phyloP scores from a whole-genome alignment of 2,113 vertebrate species.

The Sylvia atricapilla region DNA sequence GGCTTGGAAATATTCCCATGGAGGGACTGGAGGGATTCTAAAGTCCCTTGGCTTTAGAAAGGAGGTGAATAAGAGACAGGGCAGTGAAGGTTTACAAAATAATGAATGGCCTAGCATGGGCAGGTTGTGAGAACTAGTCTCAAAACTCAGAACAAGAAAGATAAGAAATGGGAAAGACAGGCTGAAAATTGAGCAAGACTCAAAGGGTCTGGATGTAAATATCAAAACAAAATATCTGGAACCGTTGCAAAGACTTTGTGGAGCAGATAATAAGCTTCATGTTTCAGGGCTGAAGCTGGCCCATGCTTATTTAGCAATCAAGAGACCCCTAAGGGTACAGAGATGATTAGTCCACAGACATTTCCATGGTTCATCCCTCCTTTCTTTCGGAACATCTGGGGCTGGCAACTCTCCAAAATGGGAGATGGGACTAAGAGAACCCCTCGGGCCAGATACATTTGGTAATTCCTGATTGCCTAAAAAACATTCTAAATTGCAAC shows the following conservation, averaged over 20 bases:
- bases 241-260: not conserved
- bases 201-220: not conserved
- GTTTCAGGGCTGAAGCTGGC: not conserved
- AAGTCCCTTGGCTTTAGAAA: not conserved
- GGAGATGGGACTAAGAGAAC: conserved; percentile 2
- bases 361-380: not conserved
- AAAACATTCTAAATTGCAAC: conserved; percentile 3
- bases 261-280: not conserved
- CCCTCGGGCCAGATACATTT: not conserved
- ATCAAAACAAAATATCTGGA: not conserved
- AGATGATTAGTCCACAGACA: conserved; percentile 7
- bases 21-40: not conserved
- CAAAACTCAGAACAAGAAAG: not conserved
- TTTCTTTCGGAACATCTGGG: conserved; percentile 33
- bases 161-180: not conserved
- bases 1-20: not conserved
- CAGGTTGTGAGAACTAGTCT: not conserved
- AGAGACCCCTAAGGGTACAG: conserved; percentile 27
- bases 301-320: conserved; percentile 1
- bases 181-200: not conserved
- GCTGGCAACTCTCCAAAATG: conserved; percentile 30
- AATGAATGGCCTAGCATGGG: not conserved
- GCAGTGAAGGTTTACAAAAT: not conserved
- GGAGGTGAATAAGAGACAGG: not conserved
- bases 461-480: not conserved